Evolutionary conservation across 2,113 vertebrate species (phyloP).

Genomic region (Phocoena phocoena): DNA sequence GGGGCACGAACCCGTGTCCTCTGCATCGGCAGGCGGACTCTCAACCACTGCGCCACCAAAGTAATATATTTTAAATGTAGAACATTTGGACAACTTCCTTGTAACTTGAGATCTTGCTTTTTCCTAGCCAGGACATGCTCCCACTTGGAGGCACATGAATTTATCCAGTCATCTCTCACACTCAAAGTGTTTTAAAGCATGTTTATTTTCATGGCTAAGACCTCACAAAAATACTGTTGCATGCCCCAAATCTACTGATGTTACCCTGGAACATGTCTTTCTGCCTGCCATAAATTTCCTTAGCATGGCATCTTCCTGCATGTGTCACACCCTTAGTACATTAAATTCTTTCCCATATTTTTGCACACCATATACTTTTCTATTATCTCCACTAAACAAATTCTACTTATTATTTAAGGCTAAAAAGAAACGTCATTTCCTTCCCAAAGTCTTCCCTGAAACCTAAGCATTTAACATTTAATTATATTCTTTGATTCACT

Average conservation of each 20-base stretch:
- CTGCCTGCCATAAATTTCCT: not conserved
- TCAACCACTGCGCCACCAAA: not conserved
- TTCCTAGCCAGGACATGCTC: not conserved
- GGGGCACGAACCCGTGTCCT: too few relatives aligned
- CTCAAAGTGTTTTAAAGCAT: not conserved
- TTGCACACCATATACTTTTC: not conserved
- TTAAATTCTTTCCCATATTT: not conserved
- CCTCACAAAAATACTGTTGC: not conserved
- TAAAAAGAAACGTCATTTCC: not conserved
- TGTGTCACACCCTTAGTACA: not conserved
- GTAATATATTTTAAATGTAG: slow-evolving; percentile 17
- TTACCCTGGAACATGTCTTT: not conserved
- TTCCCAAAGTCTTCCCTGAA: not conserved
- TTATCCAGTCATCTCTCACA: not conserved
- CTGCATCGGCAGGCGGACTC: too few relatives aligned
- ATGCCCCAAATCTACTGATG: slow-evolving; percentile 1
- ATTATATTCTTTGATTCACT: not conserved
- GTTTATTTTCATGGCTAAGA: not conserved
- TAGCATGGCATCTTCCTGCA: not conserved
- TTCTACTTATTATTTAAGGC: not conserved
- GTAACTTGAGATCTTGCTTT: not conserved
- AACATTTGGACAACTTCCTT: slow-evolving; percentile 20
- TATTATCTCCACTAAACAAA: not conserved
- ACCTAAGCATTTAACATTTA: not conserved
- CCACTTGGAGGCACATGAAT: not conserved